phyloP scores from a whole-genome alignment of 1,140 invertebrate genomes.

The Pachyrhynchus sulphureomaculatus region DNA sequence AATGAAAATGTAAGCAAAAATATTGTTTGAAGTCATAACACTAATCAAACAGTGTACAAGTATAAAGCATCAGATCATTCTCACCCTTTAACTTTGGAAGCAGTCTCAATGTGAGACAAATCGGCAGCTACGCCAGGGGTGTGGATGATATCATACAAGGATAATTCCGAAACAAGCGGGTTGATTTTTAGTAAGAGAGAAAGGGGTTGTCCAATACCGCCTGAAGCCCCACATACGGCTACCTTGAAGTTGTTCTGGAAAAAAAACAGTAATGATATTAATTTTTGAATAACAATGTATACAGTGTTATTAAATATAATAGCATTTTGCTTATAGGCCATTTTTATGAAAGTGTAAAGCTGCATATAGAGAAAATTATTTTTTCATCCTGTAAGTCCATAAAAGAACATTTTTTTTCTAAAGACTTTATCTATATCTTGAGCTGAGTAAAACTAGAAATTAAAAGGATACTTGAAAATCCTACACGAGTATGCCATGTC shows the following conservation, averaged over 20 bases:
- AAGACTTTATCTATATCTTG: too few relatives aligned
- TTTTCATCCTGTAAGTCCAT: too few relatives aligned
- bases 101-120: conserved; percentile 94
- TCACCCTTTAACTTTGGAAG: conserved; percentile 48
- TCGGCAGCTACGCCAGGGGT: conserved; percentile 97
- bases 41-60: too few relatives aligned
- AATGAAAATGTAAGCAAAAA: too few relatives aligned
- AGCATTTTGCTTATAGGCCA: background rate
- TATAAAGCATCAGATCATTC: too few relatives aligned
- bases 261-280: conserved; percentile 16
- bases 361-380: too few relatives aligned
- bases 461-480: too few relatives aligned
- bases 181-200: conserved; percentile 94
- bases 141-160: conserved; percentile 94
- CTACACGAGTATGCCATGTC: too few relatives aligned
- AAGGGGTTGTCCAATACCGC: conserved; percentile 97
- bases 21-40: too few relatives aligned
- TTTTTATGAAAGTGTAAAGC: too few relatives aligned
- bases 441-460: too few relatives aligned
- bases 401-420: too few relatives aligned
- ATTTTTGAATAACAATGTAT: background rate
- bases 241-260: conserved; percentile 79
- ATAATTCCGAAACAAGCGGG: conserved; percentile 77
- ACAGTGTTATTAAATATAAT: background rate
- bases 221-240: conserved; percentile 92